phyloP scores from a whole-genome alignment of 2,888 invertebrate genomes.

The Pimpla rufipes region DNA sequence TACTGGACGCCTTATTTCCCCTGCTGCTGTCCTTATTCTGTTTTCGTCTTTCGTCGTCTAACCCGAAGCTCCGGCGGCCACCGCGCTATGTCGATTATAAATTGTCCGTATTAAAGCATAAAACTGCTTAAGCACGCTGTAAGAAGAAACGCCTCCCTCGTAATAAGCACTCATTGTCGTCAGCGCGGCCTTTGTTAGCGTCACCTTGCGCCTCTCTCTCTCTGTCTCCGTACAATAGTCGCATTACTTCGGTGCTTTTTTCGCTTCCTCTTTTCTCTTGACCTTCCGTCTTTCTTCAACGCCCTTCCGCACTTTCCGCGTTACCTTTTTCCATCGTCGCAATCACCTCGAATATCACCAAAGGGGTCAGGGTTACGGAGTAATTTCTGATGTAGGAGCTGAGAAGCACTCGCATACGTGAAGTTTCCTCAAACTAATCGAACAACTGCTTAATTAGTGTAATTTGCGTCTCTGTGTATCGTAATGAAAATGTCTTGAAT shows the following conservation, averaged over 20 bases:
- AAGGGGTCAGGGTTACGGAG: not conserved
- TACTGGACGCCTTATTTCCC: constrained; percentile 40
- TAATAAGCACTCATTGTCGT: constrained; percentile 71
- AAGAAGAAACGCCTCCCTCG: constrained; percentile 65
- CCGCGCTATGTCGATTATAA: constrained; percentile 67
- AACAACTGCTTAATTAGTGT: not conserved
- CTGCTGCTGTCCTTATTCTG: constrained; percentile 1
- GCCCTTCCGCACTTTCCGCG: constrained; percentile 5
- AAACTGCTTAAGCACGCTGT: constrained; percentile 71
- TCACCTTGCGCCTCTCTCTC: constrained; percentile 21
- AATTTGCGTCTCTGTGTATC: not conserved
- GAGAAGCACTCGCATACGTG: not conserved
- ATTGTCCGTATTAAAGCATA: constrained; percentile 71
- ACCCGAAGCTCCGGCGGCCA: not conserved
- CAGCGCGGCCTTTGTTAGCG: constrained; percentile 68
- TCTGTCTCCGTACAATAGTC: constrained; percentile 50
- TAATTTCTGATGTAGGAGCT: not conserved
- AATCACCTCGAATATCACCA: not conserved
- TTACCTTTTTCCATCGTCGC: constrained; percentile 1
- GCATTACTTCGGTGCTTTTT: constrained; percentile 51
- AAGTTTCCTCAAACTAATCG: not conserved
- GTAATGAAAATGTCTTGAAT: not conserved
- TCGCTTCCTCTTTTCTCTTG: not conserved
- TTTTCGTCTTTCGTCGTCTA: constrained; percentile 35
- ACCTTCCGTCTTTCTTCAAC: not conserved